Percentiles rank a stretch among this genome's conserved stretches.
phyloP scores from a whole-genome alignment of 1,140 invertebrate genomes.

The Oedothorax gibbosus region DNA sequence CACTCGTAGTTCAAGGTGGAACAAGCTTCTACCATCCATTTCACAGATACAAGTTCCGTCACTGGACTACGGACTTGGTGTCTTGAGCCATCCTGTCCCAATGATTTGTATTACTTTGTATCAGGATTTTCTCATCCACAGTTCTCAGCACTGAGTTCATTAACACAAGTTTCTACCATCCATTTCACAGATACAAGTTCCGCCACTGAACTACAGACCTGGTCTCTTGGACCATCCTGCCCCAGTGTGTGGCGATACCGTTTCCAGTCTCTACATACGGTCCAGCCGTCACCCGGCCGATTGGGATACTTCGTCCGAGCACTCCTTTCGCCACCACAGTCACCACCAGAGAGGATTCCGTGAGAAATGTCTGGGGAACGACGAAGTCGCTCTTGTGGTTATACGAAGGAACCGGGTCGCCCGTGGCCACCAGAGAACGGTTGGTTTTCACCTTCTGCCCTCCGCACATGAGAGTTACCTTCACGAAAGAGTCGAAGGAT shows the following conservation, averaged over 20 bases:
- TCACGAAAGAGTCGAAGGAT: conserved; percentile 46
- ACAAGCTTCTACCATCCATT: background rate
- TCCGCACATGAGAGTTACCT: conserved; percentile 55
- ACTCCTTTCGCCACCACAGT: conserved; percentile 32
- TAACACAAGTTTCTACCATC: background rate
- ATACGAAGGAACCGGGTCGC: conserved; percentile 39
- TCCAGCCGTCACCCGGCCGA: conserved; percentile 50
- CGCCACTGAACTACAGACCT: conserved; percentile 47
- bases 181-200: conserved; percentile 55
- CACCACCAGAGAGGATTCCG: conserved; percentile 42
- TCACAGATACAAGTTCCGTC: conserved; percentile 60
- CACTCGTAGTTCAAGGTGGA: no score
- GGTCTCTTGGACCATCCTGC: conserved; percentile 44
- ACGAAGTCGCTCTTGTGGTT: conserved; percentile 53
- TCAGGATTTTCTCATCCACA: background rate
- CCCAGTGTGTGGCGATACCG: conserved; percentile 52
- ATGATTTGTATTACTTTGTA: no score
- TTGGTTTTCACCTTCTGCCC: conserved; percentile 58
- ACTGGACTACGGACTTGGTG: conserved; percentile 17
- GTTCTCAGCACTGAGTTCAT: background rate
- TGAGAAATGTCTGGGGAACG: conserved; percentile 40
- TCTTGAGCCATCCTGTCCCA: conserved; percentile 26
- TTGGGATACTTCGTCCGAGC: conserved; percentile 23
- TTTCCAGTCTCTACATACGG: conserved; percentile 17
- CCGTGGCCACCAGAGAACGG: conserved; percentile 10